Conservation (phyloP, 2,797 vertebrate genomes). For the Arrhamphus sclerolepis region DNA sequence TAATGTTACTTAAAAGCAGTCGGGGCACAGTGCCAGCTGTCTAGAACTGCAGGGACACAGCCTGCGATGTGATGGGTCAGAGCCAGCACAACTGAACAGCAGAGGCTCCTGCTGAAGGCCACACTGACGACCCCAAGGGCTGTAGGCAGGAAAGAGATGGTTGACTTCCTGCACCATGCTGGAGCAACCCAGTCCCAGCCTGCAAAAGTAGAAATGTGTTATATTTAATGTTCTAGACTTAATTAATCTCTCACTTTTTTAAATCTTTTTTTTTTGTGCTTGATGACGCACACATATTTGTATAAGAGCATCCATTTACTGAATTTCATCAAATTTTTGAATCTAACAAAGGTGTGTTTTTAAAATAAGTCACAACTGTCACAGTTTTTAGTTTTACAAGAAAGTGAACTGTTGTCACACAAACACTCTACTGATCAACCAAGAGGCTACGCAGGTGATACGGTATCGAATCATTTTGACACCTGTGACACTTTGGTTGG, state of each 20-base stretch:
- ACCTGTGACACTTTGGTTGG: background rate
- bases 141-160: conserved; percentile 79
- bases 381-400: too few relatives aligned
- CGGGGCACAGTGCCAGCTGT: conserved; percentile 66
- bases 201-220: conserved; percentile 20
- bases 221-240: too few relatives aligned
- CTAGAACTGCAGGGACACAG: conserved; percentile 76
- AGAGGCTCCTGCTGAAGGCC: conserved; percentile 73
- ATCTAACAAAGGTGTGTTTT: too few relatives aligned
- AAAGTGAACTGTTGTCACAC: too few relatives aligned
- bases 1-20: conserved; percentile 43
- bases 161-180: conserved; percentile 57
- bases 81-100: conserved; percentile 79
- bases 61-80: conserved; percentile 66
- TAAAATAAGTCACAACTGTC: background rate
- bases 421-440: too few relatives aligned
- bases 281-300: too few relatives aligned
- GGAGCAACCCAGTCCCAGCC: conserved; percentile 71
- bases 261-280: too few relatives aligned
- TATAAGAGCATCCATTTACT: too few relatives aligned
- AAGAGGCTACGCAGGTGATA: too few relatives aligned
- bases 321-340: too few relatives aligned
- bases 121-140: conserved; percentile 75
- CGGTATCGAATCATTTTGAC: too few relatives aligned
- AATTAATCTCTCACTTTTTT: background rate